Evolutionary conservation across 2,888 invertebrate species (phyloP).

Genomic region (Holacanthella duospinosa): DNA sequence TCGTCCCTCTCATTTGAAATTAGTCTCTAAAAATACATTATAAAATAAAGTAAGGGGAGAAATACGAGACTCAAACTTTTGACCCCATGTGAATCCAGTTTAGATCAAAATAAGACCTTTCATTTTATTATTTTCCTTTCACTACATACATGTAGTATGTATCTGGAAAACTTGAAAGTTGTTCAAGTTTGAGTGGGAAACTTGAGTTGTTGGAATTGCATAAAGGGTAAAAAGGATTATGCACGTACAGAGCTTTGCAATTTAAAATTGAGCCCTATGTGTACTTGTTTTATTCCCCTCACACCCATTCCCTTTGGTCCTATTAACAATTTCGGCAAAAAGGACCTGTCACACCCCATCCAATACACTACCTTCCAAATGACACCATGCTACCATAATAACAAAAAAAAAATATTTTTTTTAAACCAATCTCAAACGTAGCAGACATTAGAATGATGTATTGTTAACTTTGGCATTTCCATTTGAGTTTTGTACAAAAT

Average conservation of each 20-base stretch:
- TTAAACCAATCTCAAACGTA: too few relatives aligned
- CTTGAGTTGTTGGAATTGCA: background rate
- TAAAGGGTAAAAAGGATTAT: conserved; percentile 3
- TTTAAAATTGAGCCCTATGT: background rate
- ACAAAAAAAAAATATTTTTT: too few relatives aligned
- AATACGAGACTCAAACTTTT: background rate
- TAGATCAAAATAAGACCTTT: background rate
- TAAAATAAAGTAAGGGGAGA: background rate
- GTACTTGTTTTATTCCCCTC: background rate
- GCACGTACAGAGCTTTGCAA: background rate
- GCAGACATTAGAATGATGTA: too few relatives aligned
- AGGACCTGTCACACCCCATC: background rate
- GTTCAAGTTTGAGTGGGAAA: background rate
- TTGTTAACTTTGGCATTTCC: too few relatives aligned
- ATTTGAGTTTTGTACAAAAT: too few relatives aligned
- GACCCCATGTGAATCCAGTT: background rate
- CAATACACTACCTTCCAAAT: too few relatives aligned
- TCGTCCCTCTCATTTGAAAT: too few relatives aligned
- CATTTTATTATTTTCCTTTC: background rate
- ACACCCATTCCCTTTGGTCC: background rate
- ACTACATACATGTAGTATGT: too few relatives aligned
- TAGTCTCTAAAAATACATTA: too few relatives aligned
- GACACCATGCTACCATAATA: too few relatives aligned
- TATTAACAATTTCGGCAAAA: conserved; percentile 1
- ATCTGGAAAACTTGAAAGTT: background rate